phyloP scores from a whole-genome alignment of 2,797 vertebrate genomes.

The Philypnodon macrostomus region DNA sequence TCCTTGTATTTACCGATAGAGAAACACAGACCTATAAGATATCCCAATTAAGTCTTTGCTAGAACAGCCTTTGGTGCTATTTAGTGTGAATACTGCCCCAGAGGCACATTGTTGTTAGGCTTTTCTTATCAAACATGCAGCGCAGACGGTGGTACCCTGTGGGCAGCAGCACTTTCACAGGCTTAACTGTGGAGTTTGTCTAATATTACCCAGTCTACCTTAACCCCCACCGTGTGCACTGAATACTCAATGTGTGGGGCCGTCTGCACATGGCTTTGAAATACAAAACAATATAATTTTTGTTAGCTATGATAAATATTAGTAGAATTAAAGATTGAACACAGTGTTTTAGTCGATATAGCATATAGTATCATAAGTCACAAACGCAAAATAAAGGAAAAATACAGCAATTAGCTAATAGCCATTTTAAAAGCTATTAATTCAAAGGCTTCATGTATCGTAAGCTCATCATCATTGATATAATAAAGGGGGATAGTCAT shows the following conservation, averaged over 20 bases:
- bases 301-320: too few relatives aligned
- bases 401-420: too few relatives aligned
- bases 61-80: slow-evolving; percentile 24
- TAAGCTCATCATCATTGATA: too few relatives aligned
- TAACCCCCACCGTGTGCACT: slow-evolving; percentile 14
- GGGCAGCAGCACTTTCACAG: slow-evolving; percentile 33
- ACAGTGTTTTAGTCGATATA: too few relatives aligned
- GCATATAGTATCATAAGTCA: too few relatives aligned
- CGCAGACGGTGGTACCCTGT: slow-evolving; percentile 27
- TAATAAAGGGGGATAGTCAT: too few relatives aligned
- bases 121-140: slow-evolving; percentile 45
- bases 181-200: slow-evolving; percentile 42
- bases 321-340: too few relatives aligned
- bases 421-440: too few relatives aligned
- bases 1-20: slow-evolving; percentile 23
- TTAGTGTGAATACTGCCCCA: slow-evolving; percentile 34
- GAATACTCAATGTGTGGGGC: slow-evolving; percentile 15
- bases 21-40: slow-evolving; percentile 28
- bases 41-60: slow-evolving; percentile 48
- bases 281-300: background rate
- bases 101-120: slow-evolving; percentile 32
- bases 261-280: background rate
- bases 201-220: slow-evolving; percentile 39
- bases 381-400: too few relatives aligned
- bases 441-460: too few relatives aligned